Conservation (phyloP, 2,888 invertebrate species). For the Creontiades dilutus region DNA sequence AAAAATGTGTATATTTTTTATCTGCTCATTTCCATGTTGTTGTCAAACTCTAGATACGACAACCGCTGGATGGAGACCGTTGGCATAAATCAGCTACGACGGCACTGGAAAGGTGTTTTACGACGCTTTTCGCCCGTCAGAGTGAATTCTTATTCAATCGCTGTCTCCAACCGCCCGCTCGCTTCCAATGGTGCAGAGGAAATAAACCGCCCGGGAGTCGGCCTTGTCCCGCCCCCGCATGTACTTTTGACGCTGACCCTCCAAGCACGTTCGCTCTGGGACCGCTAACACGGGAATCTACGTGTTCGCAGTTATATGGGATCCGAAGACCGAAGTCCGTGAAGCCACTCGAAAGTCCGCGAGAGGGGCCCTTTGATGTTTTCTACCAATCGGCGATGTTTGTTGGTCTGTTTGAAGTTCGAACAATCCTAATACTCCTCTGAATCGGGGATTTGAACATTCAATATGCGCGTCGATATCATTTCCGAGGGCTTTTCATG, state of each 20-base stretch:
- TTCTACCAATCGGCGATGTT: background rate
- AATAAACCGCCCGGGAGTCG: background rate
- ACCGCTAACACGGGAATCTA: background rate
- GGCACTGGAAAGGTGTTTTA: background rate
- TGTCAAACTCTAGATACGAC: too few relatives aligned
- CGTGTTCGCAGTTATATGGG: background rate
- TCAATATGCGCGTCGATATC: background rate
- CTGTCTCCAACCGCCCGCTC: background rate
- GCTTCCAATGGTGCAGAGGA: background rate
- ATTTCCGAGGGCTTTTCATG: too few relatives aligned
- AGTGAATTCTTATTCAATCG: constrained; percentile 41
- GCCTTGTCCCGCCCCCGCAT: background rate
- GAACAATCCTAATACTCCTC: background rate
- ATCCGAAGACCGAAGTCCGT: background rate
- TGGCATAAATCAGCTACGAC: background rate
- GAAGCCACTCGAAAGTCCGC: background rate
- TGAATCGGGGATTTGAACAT: background rate
- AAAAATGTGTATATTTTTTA: too few relatives aligned
- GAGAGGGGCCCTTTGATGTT: background rate
- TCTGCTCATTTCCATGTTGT: too few relatives aligned
- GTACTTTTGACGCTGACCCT: background rate
- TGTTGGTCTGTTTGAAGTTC: background rate
- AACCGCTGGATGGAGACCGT: too few relatives aligned
- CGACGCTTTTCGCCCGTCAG: background rate
- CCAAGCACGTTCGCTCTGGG: background rate